Base-by-base conservation (phyloP, 2,888 invertebrate species). In the Azorinus chamasolen region DNA sequence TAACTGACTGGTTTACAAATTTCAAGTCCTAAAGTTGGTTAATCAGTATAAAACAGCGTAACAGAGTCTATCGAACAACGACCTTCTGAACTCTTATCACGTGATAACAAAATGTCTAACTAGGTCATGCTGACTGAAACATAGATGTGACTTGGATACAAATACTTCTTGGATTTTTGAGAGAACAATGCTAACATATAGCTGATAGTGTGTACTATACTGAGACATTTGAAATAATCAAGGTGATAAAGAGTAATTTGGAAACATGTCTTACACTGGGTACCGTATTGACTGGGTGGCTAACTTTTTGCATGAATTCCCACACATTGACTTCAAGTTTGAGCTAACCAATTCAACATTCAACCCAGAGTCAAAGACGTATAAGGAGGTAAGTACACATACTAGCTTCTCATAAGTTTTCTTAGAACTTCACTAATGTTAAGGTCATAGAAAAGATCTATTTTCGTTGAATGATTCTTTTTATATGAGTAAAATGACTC, bases 311-410 rank as follows among this genome's bases (percentile, higher is more conserved):
- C 97, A 98, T 94, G 95, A 95, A 89, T 95, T 98, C 94, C 98
- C 98, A 81, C 98, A 98, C 94, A 95, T 97, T 93, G 97, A 98
- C 94, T 96, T 97, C 91, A 96, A 96, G 89, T 95, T 98, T 91
- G 96, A 97, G 93, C 95, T 95, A 89, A 97, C 97, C 94, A 97
- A 98, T 94, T 96, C 96, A 92, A 97, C 97, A 82, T 98, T 98
- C 94, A 96, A 97, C 91, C 97, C 97, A 55, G 95, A 96, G 90
- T 97, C 97, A 92, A 96, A 96, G 88, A 95, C 97, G 85, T 98
- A 98, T 94, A 95, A 97, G 87, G 98, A 98, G 96, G 97, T 97
- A 93, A 94, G 94, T 88, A 22, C 18, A 25, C 12, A 16, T 20
- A 57, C 10, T 14, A n/a, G 6, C n/a, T 16, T 20, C 8, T 48